phyloP scores from a whole-genome alignment of 1,140 invertebrate genomes.

The Papilio polytes region DNA sequence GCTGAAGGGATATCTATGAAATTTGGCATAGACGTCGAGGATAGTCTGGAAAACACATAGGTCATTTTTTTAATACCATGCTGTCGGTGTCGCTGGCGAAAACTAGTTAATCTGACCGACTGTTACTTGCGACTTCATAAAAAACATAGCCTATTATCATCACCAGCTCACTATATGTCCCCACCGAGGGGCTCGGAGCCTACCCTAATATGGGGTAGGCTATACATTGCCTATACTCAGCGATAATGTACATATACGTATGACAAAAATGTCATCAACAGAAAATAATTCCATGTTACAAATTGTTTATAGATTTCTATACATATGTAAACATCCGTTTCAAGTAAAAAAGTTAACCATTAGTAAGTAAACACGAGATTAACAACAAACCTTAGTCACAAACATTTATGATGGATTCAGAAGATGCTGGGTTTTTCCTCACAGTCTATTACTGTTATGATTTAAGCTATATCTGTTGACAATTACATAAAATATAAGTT shows the following conservation, averaged over 20 bases:
- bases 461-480: background rate
- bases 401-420: conserved; percentile 1
- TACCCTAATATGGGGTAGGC: no score
- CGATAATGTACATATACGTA: no score
- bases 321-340: conserved; percentile 4
- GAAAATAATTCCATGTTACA: background rate
- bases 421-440: conserved; percentile 11
- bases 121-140: no score
- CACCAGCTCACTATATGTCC: no score
- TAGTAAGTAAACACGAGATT: background rate
- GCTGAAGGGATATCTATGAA: no score
- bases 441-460: background rate
- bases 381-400: conserved; percentile 4
- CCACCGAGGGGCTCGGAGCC: no score
- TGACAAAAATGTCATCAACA: background rate
- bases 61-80: no score
- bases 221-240: background rate
- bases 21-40: no score
- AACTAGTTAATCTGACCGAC: no score
- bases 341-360: background rate
- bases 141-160: no score
- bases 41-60: no score
- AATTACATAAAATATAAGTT: background rate
- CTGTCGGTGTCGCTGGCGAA: no score
- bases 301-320: background rate